A percentile compares a stretch with the other conserved stretches of the same genome.
Evolutionary conservation across 2,113 vertebrate species (phyloP).

Genomic region (Ciconia boyciana): DNA sequence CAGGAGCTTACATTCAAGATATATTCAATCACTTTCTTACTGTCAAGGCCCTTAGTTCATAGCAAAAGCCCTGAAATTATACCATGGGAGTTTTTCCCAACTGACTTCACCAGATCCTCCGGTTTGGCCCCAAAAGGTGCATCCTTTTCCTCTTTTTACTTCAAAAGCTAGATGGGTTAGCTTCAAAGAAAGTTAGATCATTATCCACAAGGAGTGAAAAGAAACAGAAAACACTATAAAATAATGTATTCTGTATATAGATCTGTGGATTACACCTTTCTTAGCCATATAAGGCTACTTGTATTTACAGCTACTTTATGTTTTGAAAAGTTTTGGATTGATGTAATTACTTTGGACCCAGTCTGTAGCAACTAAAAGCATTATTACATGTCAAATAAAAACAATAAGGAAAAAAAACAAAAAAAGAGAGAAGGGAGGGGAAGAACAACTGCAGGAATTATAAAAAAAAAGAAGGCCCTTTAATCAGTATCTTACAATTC

Average conservation of each 20-base stretch:
- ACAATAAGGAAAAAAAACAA: background rate
- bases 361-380: background rate
- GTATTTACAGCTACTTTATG: background rate
- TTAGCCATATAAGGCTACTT: background rate
- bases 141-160: background rate
- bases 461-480: background rate
- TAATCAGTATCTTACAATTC: background rate
- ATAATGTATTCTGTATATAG: background rate
- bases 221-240: background rate
- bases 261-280: background rate
- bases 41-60: background rate
- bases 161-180: background rate
- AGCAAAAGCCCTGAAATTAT: background rate
- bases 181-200: background rate
- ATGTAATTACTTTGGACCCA: background rate
- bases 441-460: background rate
- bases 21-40: background rate
- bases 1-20: background rate
- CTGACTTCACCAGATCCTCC: background rate
- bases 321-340: background rate
- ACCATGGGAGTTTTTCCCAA: background rate
- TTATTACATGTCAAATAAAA: background rate
- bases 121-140: background rate
- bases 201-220: background rate
- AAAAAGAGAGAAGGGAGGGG: background rate